Evolutionary conservation across 2,797 vertebrate genomes (phyloP), one percentile per base, ranked within the genome.

Genomic region (Distichodus sexfasciatus): DNA sequence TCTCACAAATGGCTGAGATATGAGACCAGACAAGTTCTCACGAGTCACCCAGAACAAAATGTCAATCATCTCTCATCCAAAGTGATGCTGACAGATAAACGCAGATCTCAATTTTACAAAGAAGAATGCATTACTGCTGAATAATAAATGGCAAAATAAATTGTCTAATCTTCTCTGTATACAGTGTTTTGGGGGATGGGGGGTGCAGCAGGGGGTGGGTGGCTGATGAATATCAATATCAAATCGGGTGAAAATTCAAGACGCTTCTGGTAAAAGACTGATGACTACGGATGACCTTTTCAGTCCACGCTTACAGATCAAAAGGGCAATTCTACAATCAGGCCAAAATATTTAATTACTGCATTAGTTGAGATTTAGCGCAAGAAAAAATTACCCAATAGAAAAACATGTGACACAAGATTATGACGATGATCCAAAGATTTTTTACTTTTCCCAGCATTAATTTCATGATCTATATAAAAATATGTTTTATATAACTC

Each of bases 81-180:
- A 92, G 83, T 86, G 85, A 79, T 86, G 80, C 81, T 90, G 91
- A 89, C 90, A 91, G 88, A 79, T 87, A 90, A 90, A 89, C 86
- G 85, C 76, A 87, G 79, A 88, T 80, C 82, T 87, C 82, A 78
- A 69, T 87, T 87, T 87, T 87, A 81, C 79, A 79, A 76, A 80
- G 31, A 70, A 85, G 80, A 85, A 88, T 85, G 83, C 83, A 88
- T 90, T 88, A 87, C 84, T 83, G 84, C 76, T 82, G 82, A 90
- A 89, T 89, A 89, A 87, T 86, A 86, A 85, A 87, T 87, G 75
- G 57, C 66, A 75, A 83, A 87, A 86, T 82, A 87, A 82, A 87
- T 81, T 78, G 79, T 84, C 82, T 84, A 83, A 86, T 87, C 84
- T 87, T 82, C 75, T 74, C 82, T 80, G 80, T 77, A 66, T 81